These are phyloP conservation scores for Cynodonichthys magdalenae DNA, from an alignment of 2,797 vertebrate species.

Conservation along the genomic window DNA sequence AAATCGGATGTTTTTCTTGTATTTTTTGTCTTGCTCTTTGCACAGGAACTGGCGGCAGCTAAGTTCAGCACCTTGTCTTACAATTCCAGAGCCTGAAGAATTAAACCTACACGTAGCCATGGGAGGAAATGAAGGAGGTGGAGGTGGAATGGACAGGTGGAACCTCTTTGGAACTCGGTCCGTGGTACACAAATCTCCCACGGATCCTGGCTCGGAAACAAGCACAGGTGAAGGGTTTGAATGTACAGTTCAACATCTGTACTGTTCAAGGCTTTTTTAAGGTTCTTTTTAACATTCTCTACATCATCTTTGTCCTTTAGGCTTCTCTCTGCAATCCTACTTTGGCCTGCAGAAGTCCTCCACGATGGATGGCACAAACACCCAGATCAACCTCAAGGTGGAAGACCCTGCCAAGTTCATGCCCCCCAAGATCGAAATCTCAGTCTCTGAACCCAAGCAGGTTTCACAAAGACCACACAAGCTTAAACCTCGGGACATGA, in stretches of 20 bases:
- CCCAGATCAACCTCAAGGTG: conserved; percentile 82
- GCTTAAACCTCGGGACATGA: conserved; percentile 93
- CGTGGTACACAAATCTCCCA: conserved; percentile 81
- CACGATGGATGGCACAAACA: conserved; percentile 89
- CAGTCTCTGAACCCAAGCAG: conserved; percentile 80
- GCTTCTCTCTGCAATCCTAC: conserved; percentile 89
- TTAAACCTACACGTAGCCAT: conserved; percentile 61
- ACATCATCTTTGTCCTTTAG: conserved; percentile 61
- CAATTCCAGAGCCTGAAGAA: conserved; percentile 57
- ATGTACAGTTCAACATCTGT: neutral
- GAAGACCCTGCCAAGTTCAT: conserved; percentile 84
- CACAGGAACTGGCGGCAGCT: conserved; percentile 80
- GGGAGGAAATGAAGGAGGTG: conserved; percentile 78
- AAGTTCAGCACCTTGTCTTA: conserved; percentile 63
- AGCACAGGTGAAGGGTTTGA: conserved; percentile 63
- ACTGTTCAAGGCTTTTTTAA: neutral
- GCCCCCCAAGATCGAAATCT: conserved; percentile 88
- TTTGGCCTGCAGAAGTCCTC: conserved; percentile 90
- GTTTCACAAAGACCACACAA: conserved; percentile 83
- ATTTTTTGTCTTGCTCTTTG: conserved; percentile 6
- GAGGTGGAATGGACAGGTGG: conserved; percentile 78
- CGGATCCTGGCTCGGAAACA: conserved; percentile 80
- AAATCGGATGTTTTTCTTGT: neutral
- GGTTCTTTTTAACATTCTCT: neutral
- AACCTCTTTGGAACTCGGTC: conserved; percentile 79